These are phyloP conservation scores for Heliconius charithonia DNA, from an alignment of 2,888 invertebrate genomes.

Conservation along the genomic window DNA sequence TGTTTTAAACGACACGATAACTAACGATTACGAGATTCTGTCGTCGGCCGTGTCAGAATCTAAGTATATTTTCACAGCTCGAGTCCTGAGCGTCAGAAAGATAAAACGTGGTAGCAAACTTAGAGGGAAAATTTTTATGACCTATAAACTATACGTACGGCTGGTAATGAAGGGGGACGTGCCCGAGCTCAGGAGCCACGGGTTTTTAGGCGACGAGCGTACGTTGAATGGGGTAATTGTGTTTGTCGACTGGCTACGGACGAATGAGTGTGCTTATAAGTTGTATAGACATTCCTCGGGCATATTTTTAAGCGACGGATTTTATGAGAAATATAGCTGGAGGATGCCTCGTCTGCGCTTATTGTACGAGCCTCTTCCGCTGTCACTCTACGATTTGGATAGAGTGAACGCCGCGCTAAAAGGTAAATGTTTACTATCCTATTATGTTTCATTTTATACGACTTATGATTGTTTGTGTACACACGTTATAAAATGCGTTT, in stretches of 20 bases:
- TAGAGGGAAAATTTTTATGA: constrained; percentile 74
- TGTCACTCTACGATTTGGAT: constrained; percentile 80
- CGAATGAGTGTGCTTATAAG: constrained; percentile 78
- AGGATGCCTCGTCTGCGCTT: constrained; percentile 70
- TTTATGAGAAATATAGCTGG: constrained; percentile 66
- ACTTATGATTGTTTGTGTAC: constrained; percentile 51
- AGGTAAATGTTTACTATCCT: constrained; percentile 78
- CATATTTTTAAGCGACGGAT: constrained; percentile 79
- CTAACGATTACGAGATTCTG: constrained; percentile 83
- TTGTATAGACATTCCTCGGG: constrained; percentile 79
- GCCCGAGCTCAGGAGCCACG: constrained; percentile 71
- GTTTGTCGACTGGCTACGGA: constrained; percentile 76
- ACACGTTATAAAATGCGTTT: constrained; percentile 63
- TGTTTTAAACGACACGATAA: constrained; percentile 82
- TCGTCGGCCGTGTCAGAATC: constrained; percentile 81
- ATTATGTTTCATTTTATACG: constrained; percentile 65
- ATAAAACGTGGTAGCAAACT: constrained; percentile 73
- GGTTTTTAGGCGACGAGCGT: constrained; percentile 71
- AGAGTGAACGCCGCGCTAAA: constrained; percentile 81
- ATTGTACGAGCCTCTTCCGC: constrained; percentile 79
- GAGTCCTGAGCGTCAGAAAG: constrained; percentile 78
- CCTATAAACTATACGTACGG: constrained; percentile 76
- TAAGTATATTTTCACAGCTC: constrained; percentile 81
- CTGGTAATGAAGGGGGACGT: constrained; percentile 77
- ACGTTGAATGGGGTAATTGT: constrained; percentile 78